Base-by-base conservation (phyloP, 2,888 invertebrate species). In the Ochropacha duplaris region DNA sequence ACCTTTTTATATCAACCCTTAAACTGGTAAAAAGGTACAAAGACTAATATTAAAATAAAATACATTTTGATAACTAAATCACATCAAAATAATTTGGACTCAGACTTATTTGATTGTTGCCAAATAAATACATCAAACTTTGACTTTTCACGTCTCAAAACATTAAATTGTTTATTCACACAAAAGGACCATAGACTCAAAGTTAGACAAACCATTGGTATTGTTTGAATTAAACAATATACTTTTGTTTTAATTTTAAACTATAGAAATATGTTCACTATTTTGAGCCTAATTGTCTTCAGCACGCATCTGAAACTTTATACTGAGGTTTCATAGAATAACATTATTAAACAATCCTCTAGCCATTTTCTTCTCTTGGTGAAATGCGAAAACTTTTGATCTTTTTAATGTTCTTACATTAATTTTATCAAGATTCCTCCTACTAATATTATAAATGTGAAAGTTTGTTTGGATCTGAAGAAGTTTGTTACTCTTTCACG, bases 211-310 rank as follows among this genome's bases (percentile, higher is more conserved):
- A 26, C 26, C n/a, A 50, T 16, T n/a, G 26, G 50, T 26, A 50
- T 50, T 51, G 50, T 51, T 51, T n/a, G 16, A n/a, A 16, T 51
- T 12, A 4, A 51, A 51, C 50, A 28, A 51, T 16, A 51, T 16
- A 51, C 26, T 11, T 28, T 28, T 51, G 28, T 51, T 28, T 11
- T 11, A 28, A 28, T 28, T 16, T 16, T 16, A 9, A 11, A 51
- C 50, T 28, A 51, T 28, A 28, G 50, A 51, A 9, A 28, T 28
- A 12, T 12, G 4, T n/a, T 3, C 16, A 16, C 14, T 28, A 28
- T 28, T 2, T 6, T 28, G 6, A 12, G 11, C 14, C 9, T 51
- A 5, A 2, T 28, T n/a, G 4, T 51, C 16, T n/a, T 36, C 36
- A 44, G 19, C 16, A 44, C 16, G 2, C 19, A n/a, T 9, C 44